Evolutionary conservation across 1,140 invertebrate species (phyloP), one percentile per base, ranked within the genome.

Genomic region (Nephila pilipes): DNA sequence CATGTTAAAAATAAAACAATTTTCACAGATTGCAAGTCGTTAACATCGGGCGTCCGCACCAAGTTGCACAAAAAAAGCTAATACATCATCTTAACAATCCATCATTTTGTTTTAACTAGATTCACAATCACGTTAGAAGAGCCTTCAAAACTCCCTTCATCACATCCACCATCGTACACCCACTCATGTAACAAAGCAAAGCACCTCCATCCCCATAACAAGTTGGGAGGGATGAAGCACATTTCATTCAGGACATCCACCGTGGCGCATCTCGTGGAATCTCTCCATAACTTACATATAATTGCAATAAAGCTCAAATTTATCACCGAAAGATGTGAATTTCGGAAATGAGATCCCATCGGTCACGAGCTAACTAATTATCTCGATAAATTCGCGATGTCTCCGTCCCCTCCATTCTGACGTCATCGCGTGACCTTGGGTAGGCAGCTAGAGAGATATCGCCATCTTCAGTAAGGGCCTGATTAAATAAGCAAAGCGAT

Each of bases 251-350:
- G 69, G 69, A 36, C 69, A 36, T 75, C 29, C 29, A 75, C 32
- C 25, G 14, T 0, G 29, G 14, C 12, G 65, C 25, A 25, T 32
- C 8, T 75, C 65, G 65, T 4, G 65, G 69, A 75, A 75, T 36
- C 18, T 32, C 29, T 22, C 25, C 69, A 75, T 75, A 75, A 75
- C 69, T 75, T 32, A 32, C 69, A 32, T 32, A 75, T 75, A 75
- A 75, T 75, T 32, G 29, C 69, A 75, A 75, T 75, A 32, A 75
- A 75, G 69, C 29, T 14, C 25, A 20, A 36, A 75, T 75, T 75
- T 75, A 75, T 75, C 69, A 75, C 69, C 69, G 29, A 75, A 75
- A 75, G 69, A 75, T 75, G 69, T 32, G 69, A 32, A 75, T 75
- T 75, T 75, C 25, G 69, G 69, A 75, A 75, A 75, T 32, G 69